These are phyloP conservation scores for Synergus japonicus DNA, from an alignment of 2,888 invertebrate species.

Conservation along the genomic window DNA sequence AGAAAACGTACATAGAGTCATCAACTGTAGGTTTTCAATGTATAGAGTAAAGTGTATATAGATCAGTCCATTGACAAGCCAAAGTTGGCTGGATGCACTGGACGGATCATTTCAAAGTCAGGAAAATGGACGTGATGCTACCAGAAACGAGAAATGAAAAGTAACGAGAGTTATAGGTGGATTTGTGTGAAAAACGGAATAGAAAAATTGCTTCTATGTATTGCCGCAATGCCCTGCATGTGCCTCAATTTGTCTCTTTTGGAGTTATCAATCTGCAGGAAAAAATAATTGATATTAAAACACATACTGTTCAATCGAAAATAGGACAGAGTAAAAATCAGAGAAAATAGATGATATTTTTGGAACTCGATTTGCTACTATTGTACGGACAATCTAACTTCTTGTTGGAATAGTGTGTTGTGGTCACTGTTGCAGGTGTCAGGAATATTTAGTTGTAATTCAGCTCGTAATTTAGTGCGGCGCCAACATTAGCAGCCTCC, in stretches of 20 bases:
- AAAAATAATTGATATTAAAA: background rate
- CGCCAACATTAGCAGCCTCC: no score
- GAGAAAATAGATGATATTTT: background rate
- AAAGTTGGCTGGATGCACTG: constrained; percentile 56
- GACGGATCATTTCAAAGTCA: constrained; percentile 61
- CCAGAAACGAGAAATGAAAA: constrained; percentile 57
- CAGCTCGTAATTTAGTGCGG: no score
- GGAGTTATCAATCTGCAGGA: no score
- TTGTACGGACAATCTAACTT: no score
- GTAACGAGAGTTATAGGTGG: constrained; percentile 53
- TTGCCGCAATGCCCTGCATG: constrained; percentile 36
- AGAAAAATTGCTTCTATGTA: constrained; percentile 51
- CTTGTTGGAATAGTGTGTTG: no score
- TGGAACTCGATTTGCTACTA: no score
- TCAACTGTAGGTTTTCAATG: constrained; percentile 42
- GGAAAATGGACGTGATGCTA: constrained; percentile 55
- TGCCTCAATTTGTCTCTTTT: constrained; percentile 42
- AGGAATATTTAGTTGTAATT: no score
- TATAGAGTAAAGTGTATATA: constrained; percentile 41
- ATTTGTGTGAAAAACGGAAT: constrained; percentile 54
- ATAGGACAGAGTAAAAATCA: background rate
- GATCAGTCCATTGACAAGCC: constrained; percentile 50
- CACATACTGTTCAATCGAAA: background rate
- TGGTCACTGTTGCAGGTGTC: no score
- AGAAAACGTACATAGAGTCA: constrained; percentile 50